Evolutionary conservation across 2,797 vertebrate species (phyloP), one percentile per base, ranked within the genome.

Genomic region (Pterois miles): DNA sequence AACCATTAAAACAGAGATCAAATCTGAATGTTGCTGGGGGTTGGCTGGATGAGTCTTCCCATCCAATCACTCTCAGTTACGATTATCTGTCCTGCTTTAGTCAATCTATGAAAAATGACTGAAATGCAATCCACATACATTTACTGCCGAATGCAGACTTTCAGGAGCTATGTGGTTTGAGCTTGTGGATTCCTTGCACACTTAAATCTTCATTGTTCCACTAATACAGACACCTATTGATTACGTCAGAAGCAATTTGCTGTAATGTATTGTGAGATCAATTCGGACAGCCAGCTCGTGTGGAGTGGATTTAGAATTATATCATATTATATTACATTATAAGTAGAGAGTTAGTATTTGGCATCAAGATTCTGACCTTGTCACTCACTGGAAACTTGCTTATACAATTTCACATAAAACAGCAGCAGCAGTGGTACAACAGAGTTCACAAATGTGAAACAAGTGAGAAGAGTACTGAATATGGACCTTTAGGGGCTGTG

Each of bases 191-290:
- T 31, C 8, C 10, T 46, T 1, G 6, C 23, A 63, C 63, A 64
- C 57, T 83, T 78, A 64, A 54, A 71, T 80, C 60, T 59, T 56
- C 34, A 64, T 13, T 48, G 16, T 34, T 84, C 60, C 54, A 77
- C 40, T 63, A 36, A 56, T 36, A 70, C 52, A 66, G 81, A 76
- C 73, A 64, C 14, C 25, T 20, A 86, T 83, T 11, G 65, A 77
- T 65, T 69, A 52, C 7, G 43, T 75, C 63, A 62, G 29, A 64
- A 54, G 13, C 8, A 60, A 34, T 76, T 57, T 66, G 25, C 50
- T 43, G 22, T 80, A 80, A 83, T 70, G 54, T 65, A 38, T 66
- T 70, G n/a, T 34, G 50, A 83, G 78, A 85, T 89, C 79, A 80
- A 63, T 76, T 60, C 31, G 62, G 62, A 43, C 43, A 50, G 50